Conservation (phyloP, 2,797 vertebrate species). For the Simalia tracyae region DNA sequence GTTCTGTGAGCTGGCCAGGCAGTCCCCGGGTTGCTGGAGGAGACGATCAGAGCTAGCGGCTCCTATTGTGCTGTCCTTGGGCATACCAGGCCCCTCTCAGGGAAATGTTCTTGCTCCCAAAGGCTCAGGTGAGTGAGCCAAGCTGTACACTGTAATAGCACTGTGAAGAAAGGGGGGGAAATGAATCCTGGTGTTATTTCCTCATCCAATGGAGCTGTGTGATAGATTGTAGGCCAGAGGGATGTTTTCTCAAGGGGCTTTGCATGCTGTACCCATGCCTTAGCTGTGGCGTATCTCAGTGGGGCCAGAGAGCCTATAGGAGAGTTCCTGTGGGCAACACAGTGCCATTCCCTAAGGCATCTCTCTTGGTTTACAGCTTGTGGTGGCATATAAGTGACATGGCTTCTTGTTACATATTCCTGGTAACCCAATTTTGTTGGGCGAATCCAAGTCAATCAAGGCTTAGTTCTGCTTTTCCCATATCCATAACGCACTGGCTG, state of each 20-base stretch:
- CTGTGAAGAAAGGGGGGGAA: neutral
- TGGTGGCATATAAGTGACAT: slow-evolving; percentile 73
- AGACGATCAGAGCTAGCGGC: too few relatives aligned
- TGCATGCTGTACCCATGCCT: neutral
- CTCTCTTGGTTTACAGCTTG: slow-evolving; percentile 54
- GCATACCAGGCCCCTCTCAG: too few relatives aligned
- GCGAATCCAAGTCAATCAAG: slow-evolving; percentile 62
- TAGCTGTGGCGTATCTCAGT: neutral
- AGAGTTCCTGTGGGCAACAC: slow-evolving; percentile 16
- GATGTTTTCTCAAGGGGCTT: neutral
- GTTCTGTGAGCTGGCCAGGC: too few relatives aligned
- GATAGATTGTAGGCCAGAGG: neutral
- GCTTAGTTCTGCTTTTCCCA: slow-evolving; percentile 59
- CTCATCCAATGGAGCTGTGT: neutral
- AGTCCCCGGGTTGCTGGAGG: too few relatives aligned
- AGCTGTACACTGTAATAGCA: neutral
- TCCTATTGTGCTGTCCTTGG: too few relatives aligned
- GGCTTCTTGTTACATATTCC: slow-evolving; percentile 75
- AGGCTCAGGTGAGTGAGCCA: neutral
- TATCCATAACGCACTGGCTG: slow-evolving; percentile 18
- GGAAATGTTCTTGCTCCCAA: neutral
- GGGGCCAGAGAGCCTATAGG: neutral
- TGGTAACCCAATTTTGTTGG: slow-evolving; percentile 71
- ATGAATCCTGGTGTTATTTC: neutral
- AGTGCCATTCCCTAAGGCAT: slow-evolving; percentile 58